Conservation (phyloP, 2,113 vertebrate species). For the Istiophorus platypterus region DNA sequence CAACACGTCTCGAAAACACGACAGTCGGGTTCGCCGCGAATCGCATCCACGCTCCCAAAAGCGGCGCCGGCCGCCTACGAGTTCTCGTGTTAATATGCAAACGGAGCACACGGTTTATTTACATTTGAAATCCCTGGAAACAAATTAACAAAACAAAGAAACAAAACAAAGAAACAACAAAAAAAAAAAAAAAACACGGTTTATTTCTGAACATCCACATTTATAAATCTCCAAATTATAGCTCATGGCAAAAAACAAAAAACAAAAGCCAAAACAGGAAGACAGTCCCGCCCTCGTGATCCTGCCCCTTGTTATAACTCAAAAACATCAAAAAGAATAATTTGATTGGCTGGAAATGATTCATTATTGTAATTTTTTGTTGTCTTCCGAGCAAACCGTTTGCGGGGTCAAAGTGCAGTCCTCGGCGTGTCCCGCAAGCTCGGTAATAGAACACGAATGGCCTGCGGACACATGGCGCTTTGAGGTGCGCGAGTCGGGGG, state of each 20-base stretch:
- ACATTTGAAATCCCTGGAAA: background rate
- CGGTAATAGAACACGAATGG: constrained; percentile 27
- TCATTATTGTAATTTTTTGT: constrained; percentile 10
- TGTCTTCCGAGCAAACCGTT: constrained; percentile 23
- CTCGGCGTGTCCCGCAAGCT: constrained; percentile 12
- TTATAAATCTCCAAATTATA: background rate
- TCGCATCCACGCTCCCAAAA: too few relatives aligned
- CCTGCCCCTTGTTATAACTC: background rate
- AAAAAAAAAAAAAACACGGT: background rate
- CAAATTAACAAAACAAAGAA: background rate
- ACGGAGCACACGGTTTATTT: background rate
- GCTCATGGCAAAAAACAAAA: background rate
- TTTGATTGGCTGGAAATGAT: background rate
- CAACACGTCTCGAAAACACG: background rate
- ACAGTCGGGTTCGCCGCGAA: too few relatives aligned
- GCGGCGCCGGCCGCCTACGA: too few relatives aligned
- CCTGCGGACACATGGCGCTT: constrained; percentile 28
- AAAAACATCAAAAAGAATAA: background rate
- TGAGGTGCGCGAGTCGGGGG: constrained; percentile 44
- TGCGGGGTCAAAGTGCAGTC: constrained; percentile 27
- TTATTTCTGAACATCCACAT: background rate
- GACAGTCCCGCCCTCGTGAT: background rate
- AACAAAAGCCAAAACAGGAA: background rate
- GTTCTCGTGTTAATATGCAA: constrained; percentile 6
- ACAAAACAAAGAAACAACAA: background rate